phyloP scores from a whole-genome alignment of 2,888 invertebrate genomes.

The Scaptomyza flava region DNA sequence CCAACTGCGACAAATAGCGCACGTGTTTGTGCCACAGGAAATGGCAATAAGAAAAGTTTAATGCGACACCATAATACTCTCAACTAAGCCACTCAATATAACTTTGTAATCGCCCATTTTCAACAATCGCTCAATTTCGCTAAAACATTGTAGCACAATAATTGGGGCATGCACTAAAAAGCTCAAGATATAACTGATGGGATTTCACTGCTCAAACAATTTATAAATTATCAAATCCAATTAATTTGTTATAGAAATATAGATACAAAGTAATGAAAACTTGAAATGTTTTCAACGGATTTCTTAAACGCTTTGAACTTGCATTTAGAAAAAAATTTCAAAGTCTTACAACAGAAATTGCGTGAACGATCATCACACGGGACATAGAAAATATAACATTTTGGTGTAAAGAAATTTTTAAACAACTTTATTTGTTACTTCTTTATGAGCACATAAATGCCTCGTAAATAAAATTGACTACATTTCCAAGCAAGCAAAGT shows the following conservation, averaged over 20 bases:
- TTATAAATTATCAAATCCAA: no score
- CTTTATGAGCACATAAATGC: not conserved
- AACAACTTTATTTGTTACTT: not conserved
- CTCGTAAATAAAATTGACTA: slow-evolving; percentile 3
- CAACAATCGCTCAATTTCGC: not conserved
- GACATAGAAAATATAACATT: no score
- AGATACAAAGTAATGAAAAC: no score
- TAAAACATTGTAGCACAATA: not conserved
- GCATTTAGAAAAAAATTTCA: no score
- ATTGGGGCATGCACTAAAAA: not conserved
- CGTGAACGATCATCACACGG: not conserved
- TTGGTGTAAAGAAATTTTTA: not conserved
- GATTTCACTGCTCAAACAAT: not conserved
- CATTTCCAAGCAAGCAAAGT: slow-evolving; percentile 10
- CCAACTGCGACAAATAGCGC: slow-evolving; percentile 34
- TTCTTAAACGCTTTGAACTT: not conserved
- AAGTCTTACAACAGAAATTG: not conserved
- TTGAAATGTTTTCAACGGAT: no score
- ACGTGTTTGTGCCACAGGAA: slow-evolving; percentile 47
- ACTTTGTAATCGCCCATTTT: not conserved
- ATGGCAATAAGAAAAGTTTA: slow-evolving; percentile 12
- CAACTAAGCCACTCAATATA: not conserved
- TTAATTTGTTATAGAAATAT: no score
- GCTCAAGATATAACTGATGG: not conserved
- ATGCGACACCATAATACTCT: slow-evolving; percentile 25